Base-by-base conservation (phyloP, 1,140 invertebrate genomes). In the Scaptomyza pallida region DNA sequence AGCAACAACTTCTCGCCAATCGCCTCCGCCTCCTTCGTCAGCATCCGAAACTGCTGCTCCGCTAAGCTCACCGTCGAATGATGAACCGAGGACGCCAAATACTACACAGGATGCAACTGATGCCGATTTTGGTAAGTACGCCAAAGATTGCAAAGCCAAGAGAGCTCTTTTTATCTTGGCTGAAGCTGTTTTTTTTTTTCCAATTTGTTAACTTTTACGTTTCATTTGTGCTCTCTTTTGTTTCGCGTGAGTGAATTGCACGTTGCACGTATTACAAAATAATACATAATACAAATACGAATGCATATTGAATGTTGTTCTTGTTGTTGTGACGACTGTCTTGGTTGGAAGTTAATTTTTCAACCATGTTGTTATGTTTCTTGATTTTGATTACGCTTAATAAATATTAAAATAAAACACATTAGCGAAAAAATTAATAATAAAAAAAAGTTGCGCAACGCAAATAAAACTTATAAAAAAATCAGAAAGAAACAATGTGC, bases 101-200 rank as follows among this genome's bases (percentile, higher is more conserved):
- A 76, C 74, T 13, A 69, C 64, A n/a, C 51, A 57, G 33, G 73
- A 82, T 47, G 43, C 61, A 17, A 55, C 61, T 43, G 76, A 90
- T 62, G 78, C 57, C 23, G 89, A 90, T 51, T 74, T 90, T 51
- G 89, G 89, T 90, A 45, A 88, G 83, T 75, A 15, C n/a, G n/a
- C 8, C 8, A 12, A 55, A 51, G 15, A 10, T n/a, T 33, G 12
- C 6, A 21, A 10, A n/a, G 1, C 6, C 2, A 44, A 19, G 37
- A 44, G 10, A 19, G 30, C 62, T 60, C 41, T 37, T n/a, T 13
- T 54, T 26, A 13, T 12, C 13, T 45, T 47, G 9, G n/a, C n/a
- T n/a, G n/a, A n/a, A 26, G 44, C 21, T 16, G 65, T 1, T 41
- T 21, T 41, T 50, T 21, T 23, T 23, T 15, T 9, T 16, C 44